Percentiles rank a stretch among this genome's conserved stretches.
phyloP scores from a whole-genome alignment of 2,113 vertebrate genomes.

The Cebus imitator region DNA sequence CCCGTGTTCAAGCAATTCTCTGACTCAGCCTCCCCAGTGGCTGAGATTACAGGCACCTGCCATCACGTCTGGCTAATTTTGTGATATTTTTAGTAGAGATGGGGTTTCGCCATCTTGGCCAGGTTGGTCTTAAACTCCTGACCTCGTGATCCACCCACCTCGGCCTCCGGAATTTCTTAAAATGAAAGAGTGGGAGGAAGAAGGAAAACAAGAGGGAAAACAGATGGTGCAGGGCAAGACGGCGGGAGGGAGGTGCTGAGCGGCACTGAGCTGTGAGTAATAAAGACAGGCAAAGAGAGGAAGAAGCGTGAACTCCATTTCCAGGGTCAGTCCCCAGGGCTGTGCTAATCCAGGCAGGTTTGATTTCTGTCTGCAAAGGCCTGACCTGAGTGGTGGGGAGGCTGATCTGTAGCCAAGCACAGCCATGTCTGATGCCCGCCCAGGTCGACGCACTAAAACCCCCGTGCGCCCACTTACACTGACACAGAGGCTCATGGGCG shows the following conservation, averaged over 20 bases:
- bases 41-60: too few species aligned
- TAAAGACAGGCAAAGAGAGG: background rate
- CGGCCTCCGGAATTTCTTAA: background rate
- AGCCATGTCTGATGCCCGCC: accelerated
- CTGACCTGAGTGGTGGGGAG: accelerated
- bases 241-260: accelerated
- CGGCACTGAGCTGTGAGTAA: background rate
- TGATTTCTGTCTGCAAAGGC: background rate
- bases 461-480: too few species aligned
- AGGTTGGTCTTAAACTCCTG: too few species aligned
- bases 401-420: background rate
- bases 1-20: too few species aligned
- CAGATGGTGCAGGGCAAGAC: accelerated
- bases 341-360: too few species aligned
- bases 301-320: background rate
- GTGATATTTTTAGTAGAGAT: too few species aligned
- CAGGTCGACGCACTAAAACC: accelerated
- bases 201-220: background rate
- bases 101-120: too few species aligned
- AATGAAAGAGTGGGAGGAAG: background rate
- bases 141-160: too few species aligned
- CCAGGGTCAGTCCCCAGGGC: background rate
- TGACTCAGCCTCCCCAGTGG: too few species aligned
- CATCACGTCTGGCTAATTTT: too few species aligned
- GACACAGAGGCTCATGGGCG: background rate